Conservation (phyloP, 53 echinoderm and acorn worm species). For the Glandiceps talaboti region DNA sequence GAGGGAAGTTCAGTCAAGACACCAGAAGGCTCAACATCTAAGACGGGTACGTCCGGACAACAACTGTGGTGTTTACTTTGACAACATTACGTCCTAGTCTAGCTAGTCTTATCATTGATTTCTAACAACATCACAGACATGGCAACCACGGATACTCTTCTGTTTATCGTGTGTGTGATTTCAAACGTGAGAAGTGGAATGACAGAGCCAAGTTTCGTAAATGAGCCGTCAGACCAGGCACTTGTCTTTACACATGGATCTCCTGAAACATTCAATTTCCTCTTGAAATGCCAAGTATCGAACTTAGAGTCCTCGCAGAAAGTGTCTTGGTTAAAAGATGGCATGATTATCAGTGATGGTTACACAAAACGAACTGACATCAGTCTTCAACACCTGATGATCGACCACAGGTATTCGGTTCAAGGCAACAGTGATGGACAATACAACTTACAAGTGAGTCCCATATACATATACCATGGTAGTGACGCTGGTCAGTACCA, state of each 20-base stretch:
- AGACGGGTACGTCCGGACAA: no score
- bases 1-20: no score
- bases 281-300: neutral
- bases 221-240: neutral
- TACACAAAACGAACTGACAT: neutral
- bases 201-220: neutral
- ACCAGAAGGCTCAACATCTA: no score
- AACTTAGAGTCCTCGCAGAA: neutral
- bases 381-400: neutral
- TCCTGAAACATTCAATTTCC: neutral
- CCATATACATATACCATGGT: neutral
- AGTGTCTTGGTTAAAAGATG: neutral
- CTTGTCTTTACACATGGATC: neutral
- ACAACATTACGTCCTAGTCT: no score
- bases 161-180: no score
- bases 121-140: no score
- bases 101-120: no score
- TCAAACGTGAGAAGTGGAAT: no score
- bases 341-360: neutral
- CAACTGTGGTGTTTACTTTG: no score
- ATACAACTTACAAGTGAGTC: neutral
- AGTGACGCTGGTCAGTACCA: neutral
- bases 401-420: neutral
- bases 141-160: no score
- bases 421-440: neutral